Percentiles rank a stretch among this genome's conserved stretches.
phyloP scores from a whole-genome alignment of 2,113 vertebrate species.

The Leucosticte australis region DNA sequence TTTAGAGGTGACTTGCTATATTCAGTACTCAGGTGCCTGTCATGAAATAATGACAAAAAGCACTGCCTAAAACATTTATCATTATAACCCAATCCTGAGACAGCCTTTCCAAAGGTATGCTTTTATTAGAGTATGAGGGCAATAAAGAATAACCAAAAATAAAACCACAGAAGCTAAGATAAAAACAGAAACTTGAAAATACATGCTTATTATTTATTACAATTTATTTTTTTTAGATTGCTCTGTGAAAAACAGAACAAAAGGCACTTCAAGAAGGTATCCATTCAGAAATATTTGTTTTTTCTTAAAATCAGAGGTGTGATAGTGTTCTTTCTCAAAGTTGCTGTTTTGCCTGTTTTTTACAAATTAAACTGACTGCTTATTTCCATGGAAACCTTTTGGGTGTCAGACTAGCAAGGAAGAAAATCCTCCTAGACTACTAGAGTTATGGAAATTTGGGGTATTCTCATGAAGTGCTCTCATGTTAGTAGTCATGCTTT shows the following conservation, averaged over 20 bases:
- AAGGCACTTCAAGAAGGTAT: background rate
- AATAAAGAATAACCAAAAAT: background rate
- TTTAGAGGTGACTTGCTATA: constrained; percentile 35
- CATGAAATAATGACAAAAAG: background rate
- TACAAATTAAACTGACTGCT: background rate
- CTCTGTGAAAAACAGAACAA: background rate
- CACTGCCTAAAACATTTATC: constrained; percentile 1
- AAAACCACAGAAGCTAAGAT: background rate
- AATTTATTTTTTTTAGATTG: background rate
- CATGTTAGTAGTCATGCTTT: background rate
- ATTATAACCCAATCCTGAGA: background rate
- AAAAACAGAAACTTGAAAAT: background rate
- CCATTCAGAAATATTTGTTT: background rate
- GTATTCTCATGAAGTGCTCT: background rate
- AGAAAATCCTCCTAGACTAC: background rate
- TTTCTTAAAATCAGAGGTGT: background rate
- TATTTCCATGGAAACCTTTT: background rate
- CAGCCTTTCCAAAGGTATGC: background rate
- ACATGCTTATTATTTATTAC: background rate
- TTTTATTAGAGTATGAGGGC: background rate
- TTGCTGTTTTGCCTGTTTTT: background rate
- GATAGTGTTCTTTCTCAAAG: background rate
- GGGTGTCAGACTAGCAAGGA: background rate
- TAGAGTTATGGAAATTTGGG: background rate
- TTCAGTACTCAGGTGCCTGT: background rate